Conservation (phyloP, 2,888 invertebrate species). For the Anticlea derivata region DNA sequence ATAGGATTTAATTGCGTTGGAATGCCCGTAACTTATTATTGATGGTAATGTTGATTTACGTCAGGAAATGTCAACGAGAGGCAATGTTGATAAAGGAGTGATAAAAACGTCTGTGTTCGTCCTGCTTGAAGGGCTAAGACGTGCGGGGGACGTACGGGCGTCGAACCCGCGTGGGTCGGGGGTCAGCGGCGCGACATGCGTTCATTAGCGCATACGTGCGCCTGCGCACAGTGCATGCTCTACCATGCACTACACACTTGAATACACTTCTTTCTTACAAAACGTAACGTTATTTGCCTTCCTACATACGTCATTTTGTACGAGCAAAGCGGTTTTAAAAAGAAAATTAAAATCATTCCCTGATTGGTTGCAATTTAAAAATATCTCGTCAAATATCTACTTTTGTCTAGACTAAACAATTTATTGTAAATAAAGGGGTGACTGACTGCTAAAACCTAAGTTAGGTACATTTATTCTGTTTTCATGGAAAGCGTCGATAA, state of each 20-base stretch:
- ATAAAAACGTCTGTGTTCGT: slow-evolving; percentile 63
- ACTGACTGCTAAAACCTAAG: slow-evolving; percentile 31
- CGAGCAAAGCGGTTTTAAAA: neutral
- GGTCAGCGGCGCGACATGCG: slow-evolving; percentile 78
- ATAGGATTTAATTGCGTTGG: slow-evolving; percentile 42
- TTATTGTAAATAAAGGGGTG: neutral
- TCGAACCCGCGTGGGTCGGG: slow-evolving; percentile 81
- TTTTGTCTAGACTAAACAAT: slow-evolving; percentile 8
- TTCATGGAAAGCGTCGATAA: slow-evolving; percentile 56
- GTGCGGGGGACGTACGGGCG: slow-evolving; percentile 57
- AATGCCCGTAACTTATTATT: slow-evolving; percentile 27
- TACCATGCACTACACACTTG: slow-evolving; percentile 35
- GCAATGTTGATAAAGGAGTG: slow-evolving; percentile 56
- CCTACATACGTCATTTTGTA: neutral
- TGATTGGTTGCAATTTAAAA: neutral
- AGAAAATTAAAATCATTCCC: no score
- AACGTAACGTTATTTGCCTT: slow-evolving; percentile 7
- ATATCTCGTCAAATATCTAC: neutral
- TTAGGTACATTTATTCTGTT: slow-evolving; percentile 49
- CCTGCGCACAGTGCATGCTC: slow-evolving; percentile 45
- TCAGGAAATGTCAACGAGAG: slow-evolving; percentile 54
- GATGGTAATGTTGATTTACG: slow-evolving; percentile 36
- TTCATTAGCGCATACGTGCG: slow-evolving; percentile 72
- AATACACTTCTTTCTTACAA: slow-evolving; percentile 6
- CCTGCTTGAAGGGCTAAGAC: slow-evolving; percentile 50